Conservation (phyloP, 2,888 invertebrate species). For the Pseudoips prasinana region DNA sequence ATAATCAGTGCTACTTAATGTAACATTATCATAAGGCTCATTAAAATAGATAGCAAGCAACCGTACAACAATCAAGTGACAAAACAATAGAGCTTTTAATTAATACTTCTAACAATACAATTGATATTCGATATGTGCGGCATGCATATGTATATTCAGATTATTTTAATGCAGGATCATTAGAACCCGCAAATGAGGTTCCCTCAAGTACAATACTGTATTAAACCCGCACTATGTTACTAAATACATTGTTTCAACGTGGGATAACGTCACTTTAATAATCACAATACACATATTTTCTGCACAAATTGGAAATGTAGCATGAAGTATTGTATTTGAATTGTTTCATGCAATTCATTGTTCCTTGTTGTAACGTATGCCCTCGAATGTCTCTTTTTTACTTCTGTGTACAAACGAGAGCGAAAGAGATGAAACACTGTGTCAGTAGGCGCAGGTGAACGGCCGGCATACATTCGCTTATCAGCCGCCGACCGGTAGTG, state of each 20-base stretch:
- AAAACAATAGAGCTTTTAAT: constrained; percentile 20
- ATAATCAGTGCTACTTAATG: no score
- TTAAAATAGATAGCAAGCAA: no score
- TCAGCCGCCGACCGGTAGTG: constrained; percentile 68
- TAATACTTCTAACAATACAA: constrained; percentile 13
- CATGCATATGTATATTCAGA: constrained; percentile 13
- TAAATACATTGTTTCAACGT: constrained; percentile 33
- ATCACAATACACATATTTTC: constrained; percentile 51
- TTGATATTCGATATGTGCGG: constrained; percentile 17
- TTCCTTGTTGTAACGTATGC: constrained; percentile 31
- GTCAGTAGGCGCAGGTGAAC: constrained; percentile 76
- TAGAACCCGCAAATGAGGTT: constrained; percentile 24
- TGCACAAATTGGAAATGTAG: constrained; percentile 58
- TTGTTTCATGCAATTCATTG: constrained; percentile 49
- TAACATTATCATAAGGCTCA: no score
- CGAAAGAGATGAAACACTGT: constrained; percentile 56
- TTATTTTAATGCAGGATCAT: constrained; percentile 24
- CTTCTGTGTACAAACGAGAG: constrained; percentile 27
- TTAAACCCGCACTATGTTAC: constrained; percentile 29
- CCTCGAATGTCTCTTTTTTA: constrained; percentile 35
- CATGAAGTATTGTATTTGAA: constrained; percentile 53
- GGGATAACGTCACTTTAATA: constrained; percentile 49
- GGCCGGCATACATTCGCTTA: constrained; percentile 78
- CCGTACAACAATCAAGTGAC: constrained; percentile 5
- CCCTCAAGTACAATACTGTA: constrained; percentile 30